A percentile compares a stretch with the other conserved stretches of the same genome.
phyloP scores from a whole-genome alignment of 2,888 invertebrate genomes.

The Aplocera efformata region DNA sequence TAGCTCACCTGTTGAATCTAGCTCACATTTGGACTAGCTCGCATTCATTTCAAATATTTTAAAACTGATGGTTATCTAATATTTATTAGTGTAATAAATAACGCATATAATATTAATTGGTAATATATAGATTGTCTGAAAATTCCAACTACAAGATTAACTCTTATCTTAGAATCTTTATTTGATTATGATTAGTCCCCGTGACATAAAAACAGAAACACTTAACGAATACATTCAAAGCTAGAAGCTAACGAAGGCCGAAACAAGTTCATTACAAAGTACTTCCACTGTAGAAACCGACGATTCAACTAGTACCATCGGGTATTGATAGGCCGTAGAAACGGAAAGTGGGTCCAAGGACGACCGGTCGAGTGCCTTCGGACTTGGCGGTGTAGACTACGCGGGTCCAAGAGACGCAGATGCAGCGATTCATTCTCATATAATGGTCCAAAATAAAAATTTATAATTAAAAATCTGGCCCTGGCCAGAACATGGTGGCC shows the following conservation, averaged over 20 bases:
- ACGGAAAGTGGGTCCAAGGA: constrained; percentile 73
- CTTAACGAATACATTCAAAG: neutral
- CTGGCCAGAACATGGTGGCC: too few species aligned
- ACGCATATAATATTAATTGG: too few species aligned
- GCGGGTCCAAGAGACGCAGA: neutral
- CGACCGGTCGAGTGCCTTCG: constrained; percentile 48
- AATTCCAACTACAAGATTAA: too few species aligned
- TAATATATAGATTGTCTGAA: too few species aligned
- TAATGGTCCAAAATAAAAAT: neutral
- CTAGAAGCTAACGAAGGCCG: neutral
- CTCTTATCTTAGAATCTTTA: too few species aligned
- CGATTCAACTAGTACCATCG: constrained; percentile 17
- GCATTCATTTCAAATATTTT: neutral
- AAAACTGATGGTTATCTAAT: too few species aligned
- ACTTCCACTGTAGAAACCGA: neutral
- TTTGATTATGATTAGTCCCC: too few species aligned
- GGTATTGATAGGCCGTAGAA: constrained; percentile 55
- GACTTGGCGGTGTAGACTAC: constrained; percentile 2
- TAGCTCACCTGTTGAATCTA: constrained; percentile 18
- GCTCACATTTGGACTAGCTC: neutral
- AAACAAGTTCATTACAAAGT: neutral
- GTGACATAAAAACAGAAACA: neutral
- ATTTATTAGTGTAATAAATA: too few species aligned
- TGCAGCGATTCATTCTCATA: neutral
- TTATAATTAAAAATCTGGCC: too few species aligned